Percentiles rank a stretch among this genome's conserved stretches.
Conservation (phyloP, 2,797 vertebrate species). For the Buceros bicornis region DNA sequence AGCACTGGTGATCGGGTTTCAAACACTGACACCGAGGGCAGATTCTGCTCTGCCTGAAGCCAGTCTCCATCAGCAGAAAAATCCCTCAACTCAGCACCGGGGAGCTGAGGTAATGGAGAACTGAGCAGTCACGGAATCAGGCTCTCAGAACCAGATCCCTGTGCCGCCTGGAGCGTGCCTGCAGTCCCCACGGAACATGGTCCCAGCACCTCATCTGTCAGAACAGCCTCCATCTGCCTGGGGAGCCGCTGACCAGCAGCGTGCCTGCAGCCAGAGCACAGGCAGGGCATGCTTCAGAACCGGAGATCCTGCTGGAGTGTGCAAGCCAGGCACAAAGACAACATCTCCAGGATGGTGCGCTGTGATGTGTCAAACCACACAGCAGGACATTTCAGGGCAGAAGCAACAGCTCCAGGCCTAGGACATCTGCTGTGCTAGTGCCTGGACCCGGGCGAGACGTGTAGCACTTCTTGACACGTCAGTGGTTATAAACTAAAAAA, state of each 20-base stretch:
- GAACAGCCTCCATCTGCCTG: background rate
- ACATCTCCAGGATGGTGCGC: background rate
- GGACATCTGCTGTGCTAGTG: background rate
- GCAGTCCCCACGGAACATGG: background rate
- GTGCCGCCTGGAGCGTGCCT: background rate
- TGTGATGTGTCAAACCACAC: background rate
- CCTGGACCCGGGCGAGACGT: background rate
- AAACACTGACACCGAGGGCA: background rate
- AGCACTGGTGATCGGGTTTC: background rate
- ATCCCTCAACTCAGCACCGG: background rate
- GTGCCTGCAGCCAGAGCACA: background rate
- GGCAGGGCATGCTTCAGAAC: rapidly evolving
- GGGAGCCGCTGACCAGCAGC: background rate
- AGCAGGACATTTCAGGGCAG: background rate
- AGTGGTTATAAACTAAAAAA: background rate
- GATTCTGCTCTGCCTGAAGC: background rate
- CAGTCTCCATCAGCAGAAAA: background rate
- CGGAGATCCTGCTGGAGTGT: background rate
- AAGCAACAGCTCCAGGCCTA: background rate
- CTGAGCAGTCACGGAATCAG: background rate
- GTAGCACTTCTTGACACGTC: background rate
- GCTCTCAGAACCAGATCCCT: background rate
- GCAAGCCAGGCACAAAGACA: background rate
- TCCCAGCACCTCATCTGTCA: background rate
- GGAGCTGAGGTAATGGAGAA: background rate